Conservation (phyloP, 2,888 invertebrate species). For the Entomobrya multifasciata region DNA sequence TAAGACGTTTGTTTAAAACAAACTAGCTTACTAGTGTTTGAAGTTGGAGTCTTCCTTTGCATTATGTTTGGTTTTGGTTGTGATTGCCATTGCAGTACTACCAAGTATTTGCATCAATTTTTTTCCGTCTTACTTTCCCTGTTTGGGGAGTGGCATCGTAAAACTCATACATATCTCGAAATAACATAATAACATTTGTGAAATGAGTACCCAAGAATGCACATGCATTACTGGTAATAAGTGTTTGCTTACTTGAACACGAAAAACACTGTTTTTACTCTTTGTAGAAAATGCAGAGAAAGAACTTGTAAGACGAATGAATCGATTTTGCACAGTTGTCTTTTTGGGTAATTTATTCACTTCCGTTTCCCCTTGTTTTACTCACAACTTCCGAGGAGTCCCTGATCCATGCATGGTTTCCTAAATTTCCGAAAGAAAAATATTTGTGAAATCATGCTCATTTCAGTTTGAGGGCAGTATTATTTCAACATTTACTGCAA, state of each 20-base stretch:
- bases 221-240: conserved; percentile 39
- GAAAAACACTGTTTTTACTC: neutral
- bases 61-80: neutral
- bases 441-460: too few species aligned
- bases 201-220: neutral
- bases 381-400: conserved; percentile 53
- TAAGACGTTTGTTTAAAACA: too few species aligned
- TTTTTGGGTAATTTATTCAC: conserved; percentile 70
- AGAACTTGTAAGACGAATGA: conserved; percentile 16
- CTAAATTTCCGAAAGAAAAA: neutral
- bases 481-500: too few species aligned
- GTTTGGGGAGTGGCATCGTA: neutral
- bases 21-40: neutral
- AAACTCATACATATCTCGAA: neutral
- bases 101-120: neutral
- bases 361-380: conserved; percentile 71
- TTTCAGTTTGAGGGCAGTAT: too few species aligned
- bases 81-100: neutral
- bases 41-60: too few species aligned
- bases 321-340: conserved; percentile 51
- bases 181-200: conserved; percentile 41
- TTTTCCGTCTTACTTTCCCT: neutral
- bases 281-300: neutral
- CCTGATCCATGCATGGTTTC: neutral
- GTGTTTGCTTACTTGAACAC: conserved; percentile 19